Evolutionary conservation across 37 sponge, comb jelly and placozoan species (phyloP), one percentile per base, ranked within the genome.

Genomic region (Amphimedon queenslandica): DNA sequence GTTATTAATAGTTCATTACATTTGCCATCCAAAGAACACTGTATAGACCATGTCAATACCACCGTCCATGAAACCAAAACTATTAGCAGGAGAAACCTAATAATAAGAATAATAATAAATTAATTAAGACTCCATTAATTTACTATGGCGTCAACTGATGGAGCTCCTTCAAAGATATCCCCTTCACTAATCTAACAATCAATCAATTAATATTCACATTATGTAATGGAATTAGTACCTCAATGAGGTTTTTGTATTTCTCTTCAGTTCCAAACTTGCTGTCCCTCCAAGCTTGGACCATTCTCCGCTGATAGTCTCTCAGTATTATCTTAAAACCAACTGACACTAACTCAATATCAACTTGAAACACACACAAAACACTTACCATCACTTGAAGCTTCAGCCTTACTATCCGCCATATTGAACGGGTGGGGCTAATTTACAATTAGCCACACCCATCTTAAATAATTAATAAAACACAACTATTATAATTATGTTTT

Each of bases 61-160:
- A 11, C 91, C 91, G 60, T 90, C 91, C 91, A 90, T 90, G 76
- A 90, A 90, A 2, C 91, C 91, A 78, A 82, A 90, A 74, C 91
- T 90, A 51, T 90, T 90, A 24, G 91, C 91, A 38, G 91, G 91
- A 25, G 91, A 90, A 2, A 90, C 82, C 82, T 81, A 24, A 31
- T 5, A 57, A 32, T 30, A 3, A 32, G 1, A 67, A 63, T 13
- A 11, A 63, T 25, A 63, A 11, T 21, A 13, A 63, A 21, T 13
- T n/a, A 11, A 21, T 28, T 11, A 63, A 63, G 16, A 24, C 20
- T 53, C 20, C 16, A 16, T 21, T 2, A 33, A 4, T 67, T 73
- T 74, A 81, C 91, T 53, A 90, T 85, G 31, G 91, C 87, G 73
- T 90, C 91, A 64, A 82, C 86, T n/a, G 66, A 23, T 31, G 86